Conservation (phyloP, 2,888 invertebrate genomes). For the Magallana nippona region DNA sequence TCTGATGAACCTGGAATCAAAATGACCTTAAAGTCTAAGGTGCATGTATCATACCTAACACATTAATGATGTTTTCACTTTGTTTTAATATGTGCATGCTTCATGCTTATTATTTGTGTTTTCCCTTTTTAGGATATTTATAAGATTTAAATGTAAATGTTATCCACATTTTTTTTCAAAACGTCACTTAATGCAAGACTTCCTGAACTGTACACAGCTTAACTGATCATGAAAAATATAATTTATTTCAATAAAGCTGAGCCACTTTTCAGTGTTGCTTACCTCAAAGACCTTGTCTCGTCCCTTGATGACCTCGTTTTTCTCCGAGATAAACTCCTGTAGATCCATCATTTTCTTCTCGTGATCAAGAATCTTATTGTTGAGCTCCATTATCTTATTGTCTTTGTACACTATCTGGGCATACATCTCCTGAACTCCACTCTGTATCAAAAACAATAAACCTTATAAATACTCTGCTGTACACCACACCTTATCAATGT, state of each 20-base stretch:
- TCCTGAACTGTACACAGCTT: not conserved
- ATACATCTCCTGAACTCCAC: conserved; percentile 79
- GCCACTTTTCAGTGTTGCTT: conserved; percentile 26
- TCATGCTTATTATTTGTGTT: no score
- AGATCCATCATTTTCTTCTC: conserved; percentile 89
- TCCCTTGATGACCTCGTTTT: conserved; percentile 90
- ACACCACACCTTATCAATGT: not conserved
- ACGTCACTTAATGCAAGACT: not conserved
- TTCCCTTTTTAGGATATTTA: no score
- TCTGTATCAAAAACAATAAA: conserved; percentile 47
- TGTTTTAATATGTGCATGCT: no score
- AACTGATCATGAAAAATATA: not conserved
- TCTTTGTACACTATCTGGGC: conserved; percentile 84
- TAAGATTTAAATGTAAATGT: no score
- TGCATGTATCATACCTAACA: no score
- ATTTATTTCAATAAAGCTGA: not conserved
- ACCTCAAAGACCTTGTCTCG: conserved; percentile 86
- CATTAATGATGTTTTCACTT: no score
- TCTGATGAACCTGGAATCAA: no score
- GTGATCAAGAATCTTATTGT: conserved; percentile 86
- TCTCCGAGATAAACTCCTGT: conserved; percentile 90
- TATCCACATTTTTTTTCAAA: no score
- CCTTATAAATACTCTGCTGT: not conserved
- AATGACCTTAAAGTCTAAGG: no score
- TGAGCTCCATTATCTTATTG: conserved; percentile 85